Conservation (phyloP, 2,888 invertebrate genomes). For the Xanthostigma xanthostigma region DNA sequence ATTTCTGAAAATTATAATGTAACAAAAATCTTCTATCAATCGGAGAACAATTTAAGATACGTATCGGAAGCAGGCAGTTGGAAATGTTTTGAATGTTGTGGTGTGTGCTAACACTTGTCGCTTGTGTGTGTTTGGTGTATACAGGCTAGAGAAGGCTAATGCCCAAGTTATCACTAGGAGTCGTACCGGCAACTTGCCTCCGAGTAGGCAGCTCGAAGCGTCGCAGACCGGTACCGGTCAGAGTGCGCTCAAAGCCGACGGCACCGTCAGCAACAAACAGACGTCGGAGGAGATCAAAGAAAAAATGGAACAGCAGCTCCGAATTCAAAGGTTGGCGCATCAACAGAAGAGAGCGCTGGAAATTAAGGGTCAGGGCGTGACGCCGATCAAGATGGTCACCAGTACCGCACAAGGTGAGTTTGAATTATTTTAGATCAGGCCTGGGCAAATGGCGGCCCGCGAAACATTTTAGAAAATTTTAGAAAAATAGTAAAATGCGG, state of each 20-base stretch:
- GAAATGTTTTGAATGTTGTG: conserved; percentile 4
- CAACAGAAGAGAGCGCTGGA: conserved; percentile 72
- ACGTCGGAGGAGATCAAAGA: conserved; percentile 68
- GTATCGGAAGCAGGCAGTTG: too few relatives aligned
- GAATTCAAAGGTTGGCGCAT: conserved; percentile 75
- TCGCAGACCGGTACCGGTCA: conserved; percentile 11
- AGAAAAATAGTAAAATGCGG: too few relatives aligned
- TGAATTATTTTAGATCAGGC: neutral
- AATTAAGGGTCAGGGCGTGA: conserved; percentile 29
- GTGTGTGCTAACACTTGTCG: conserved; percentile 8
- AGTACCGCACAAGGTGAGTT: conserved; percentile 38
- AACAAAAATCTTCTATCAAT: neutral
- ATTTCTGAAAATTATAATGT: neutral
- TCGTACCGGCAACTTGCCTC: conserved; percentile 55
- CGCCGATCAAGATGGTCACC: conserved; percentile 36
- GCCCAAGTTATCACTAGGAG: conserved; percentile 67
- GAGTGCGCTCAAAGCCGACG: conserved; percentile 21
- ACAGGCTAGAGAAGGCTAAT: conserved; percentile 52
- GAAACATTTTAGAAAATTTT: too few relatives aligned
- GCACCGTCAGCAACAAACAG: conserved; percentile 37
- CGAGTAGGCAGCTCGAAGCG: conserved; percentile 24
- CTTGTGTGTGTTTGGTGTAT: conserved; percentile 24
- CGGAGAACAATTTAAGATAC: too few relatives aligned
- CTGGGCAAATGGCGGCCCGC: too few relatives aligned
- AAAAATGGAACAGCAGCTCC: conserved; percentile 81